These are phyloP conservation scores for Branchipolynoe longqiensis DNA, from an alignment of 2,888 invertebrate genomes.

Conservation along the genomic window DNA sequence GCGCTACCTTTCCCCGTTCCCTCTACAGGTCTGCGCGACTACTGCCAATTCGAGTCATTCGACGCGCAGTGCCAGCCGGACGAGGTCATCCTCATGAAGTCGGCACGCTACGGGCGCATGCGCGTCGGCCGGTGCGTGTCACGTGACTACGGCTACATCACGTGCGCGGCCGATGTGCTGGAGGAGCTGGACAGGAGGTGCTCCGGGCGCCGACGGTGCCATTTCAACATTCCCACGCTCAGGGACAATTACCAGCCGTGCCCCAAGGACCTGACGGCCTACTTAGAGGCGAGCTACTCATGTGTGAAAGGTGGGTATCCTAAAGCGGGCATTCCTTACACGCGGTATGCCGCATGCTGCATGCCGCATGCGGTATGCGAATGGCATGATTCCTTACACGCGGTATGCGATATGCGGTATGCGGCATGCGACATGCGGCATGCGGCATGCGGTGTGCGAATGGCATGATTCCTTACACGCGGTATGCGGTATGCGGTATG, in stretches of 20 bases:
- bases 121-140: slow-evolving; percentile 47
- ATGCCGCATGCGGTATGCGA: no score
- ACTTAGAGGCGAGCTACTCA: slow-evolving; percentile 45
- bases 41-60: slow-evolving; percentile 54
- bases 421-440: no score
- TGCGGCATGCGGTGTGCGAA: no score
- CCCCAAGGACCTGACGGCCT: slow-evolving; percentile 61
- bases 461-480: no score
- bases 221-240: slow-evolving; percentile 61
- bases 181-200: slow-evolving; percentile 55
- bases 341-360: no score
- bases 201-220: slow-evolving; percentile 59
- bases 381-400: no score
- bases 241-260: slow-evolving; percentile 62
- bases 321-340: no score
- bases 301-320: slow-evolving; percentile 39
- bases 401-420: no score
- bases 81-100: slow-evolving; percentile 52
- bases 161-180: slow-evolving; percentile 47
- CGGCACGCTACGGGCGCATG: slow-evolving; percentile 53
- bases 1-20: not conserved
- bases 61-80: slow-evolving; percentile 45
- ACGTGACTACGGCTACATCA: slow-evolving; percentile 55
- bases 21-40: slow-evolving; percentile 20
- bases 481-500: no score